Conservation (phyloP, 2,797 vertebrate genomes). For the Falco novaeseelandiae region DNA sequence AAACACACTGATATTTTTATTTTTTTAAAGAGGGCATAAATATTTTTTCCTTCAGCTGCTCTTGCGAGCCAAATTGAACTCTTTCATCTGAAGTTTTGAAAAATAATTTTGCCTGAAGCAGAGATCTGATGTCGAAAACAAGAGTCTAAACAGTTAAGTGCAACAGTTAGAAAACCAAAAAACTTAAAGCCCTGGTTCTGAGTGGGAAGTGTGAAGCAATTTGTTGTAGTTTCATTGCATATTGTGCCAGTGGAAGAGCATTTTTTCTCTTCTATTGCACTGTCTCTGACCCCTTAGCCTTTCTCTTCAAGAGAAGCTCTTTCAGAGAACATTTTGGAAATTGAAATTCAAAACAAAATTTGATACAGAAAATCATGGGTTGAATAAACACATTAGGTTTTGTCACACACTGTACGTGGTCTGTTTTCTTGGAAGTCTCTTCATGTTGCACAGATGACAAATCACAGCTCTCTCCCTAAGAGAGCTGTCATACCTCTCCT, state of each 20-base stretch:
- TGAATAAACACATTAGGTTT: neutral
- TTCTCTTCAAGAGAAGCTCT: neutral
- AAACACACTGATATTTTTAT: neutral
- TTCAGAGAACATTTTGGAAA: neutral
- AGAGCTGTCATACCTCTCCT: neutral
- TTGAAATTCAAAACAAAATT: neutral
- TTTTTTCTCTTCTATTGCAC: neutral
- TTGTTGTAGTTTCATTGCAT: neutral
- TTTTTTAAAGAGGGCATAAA: neutral
- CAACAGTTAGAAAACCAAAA: neutral
- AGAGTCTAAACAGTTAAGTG: neutral
- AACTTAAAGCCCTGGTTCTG: neutral
- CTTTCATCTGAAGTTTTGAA: neutral
- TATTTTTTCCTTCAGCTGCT: neutral
- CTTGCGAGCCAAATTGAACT: neutral
- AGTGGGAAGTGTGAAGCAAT: conserved; percentile 41
- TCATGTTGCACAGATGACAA: neutral
- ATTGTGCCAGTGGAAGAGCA: neutral
- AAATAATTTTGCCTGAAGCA: neutral
- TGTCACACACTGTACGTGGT: neutral
- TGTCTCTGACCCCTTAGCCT: neutral
- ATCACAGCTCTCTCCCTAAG: neutral
- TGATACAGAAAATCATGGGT: neutral
- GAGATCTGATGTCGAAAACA: neutral
- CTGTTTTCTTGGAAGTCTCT: neutral